Evolutionary conservation across 2,113 vertebrate genomes (phyloP).

Genomic region (Hyaena hyaena): DNA sequence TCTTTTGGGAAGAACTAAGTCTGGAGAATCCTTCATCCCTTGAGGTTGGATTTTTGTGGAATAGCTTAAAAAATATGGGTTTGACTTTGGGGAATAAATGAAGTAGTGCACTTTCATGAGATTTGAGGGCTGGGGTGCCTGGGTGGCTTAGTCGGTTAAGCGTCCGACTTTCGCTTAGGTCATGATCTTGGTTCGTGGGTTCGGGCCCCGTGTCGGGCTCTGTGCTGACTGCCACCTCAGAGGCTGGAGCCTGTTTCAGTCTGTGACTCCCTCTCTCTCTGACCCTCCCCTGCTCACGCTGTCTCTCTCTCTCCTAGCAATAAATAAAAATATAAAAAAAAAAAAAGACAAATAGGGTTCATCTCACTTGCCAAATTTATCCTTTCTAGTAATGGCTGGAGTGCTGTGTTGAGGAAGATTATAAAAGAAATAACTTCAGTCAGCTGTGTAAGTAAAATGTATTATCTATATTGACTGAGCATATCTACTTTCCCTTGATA

Average conservation of each 20-base stretch:
- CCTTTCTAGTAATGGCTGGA: background rate
- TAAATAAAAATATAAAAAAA: too few species aligned
- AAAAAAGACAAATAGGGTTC: background rate
- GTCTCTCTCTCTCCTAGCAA: too few species aligned
- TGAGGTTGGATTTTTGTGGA: background rate
- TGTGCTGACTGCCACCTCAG: too few species aligned
- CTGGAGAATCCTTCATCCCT: background rate
- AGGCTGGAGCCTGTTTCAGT: too few species aligned
- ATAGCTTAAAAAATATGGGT: background rate
- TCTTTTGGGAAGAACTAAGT: background rate
- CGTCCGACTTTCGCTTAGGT: too few species aligned
- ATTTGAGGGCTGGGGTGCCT: background rate
- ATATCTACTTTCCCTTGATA: constrained; percentile 5
- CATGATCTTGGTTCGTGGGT: too few species aligned
- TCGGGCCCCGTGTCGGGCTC: too few species aligned
- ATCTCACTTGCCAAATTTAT: background rate
- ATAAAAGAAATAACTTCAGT: background rate
- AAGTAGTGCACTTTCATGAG: constrained; percentile 2
- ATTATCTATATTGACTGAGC: background rate
- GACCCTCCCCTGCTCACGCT: too few species aligned
- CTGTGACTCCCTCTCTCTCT: too few species aligned
- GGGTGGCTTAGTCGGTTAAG: too few species aligned
- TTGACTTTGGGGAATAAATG: background rate
- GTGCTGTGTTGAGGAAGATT: constrained; percentile 11
- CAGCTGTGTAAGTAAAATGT: background rate